These are phyloP conservation scores for Ochropacha duplaris DNA, from an alignment of 2,888 invertebrate genomes.

Conservation along the genomic window DNA sequence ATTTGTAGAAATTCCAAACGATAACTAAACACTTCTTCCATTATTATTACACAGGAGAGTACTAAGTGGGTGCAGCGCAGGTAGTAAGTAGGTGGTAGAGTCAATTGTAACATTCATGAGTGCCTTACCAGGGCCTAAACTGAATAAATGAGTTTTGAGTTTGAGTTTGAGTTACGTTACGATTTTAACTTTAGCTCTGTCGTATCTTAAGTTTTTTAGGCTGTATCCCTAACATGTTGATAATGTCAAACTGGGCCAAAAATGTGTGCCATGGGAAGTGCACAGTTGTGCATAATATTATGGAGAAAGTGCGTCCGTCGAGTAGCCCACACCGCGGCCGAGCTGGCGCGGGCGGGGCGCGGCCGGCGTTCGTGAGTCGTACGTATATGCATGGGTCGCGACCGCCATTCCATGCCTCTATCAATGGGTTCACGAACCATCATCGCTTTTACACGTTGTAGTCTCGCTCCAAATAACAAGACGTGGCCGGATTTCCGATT, in stretches of 20 bases:
- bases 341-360: neutral
- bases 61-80: neutral
- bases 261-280: conserved; percentile 65
- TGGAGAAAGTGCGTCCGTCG: conserved; percentile 66
- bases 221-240: conserved; percentile 8
- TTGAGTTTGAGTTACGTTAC: too few relatives aligned
- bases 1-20: conserved; percentile 64
- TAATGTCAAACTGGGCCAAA: conserved; percentile 40
- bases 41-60: neutral
- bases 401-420: conserved; percentile 54
- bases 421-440: conserved; percentile 69
- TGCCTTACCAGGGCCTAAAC: too few relatives aligned
- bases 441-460: conserved; percentile 63
- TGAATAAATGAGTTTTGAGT: too few relatives aligned
- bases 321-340: neutral
- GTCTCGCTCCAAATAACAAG: conserved; percentile 73
- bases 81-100: too few relatives aligned
- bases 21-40: conserved; percentile 43
- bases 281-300: conserved; percentile 40
- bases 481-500: conserved; percentile 75
- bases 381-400: conserved; percentile 38
- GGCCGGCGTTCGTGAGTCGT: conserved; percentile 12
- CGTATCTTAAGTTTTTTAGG: neutral
- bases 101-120: too few relatives aligned
- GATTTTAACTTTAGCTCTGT: neutral